phyloP scores from a whole-genome alignment of 1,140 invertebrate species.

The Zophobas morio region DNA sequence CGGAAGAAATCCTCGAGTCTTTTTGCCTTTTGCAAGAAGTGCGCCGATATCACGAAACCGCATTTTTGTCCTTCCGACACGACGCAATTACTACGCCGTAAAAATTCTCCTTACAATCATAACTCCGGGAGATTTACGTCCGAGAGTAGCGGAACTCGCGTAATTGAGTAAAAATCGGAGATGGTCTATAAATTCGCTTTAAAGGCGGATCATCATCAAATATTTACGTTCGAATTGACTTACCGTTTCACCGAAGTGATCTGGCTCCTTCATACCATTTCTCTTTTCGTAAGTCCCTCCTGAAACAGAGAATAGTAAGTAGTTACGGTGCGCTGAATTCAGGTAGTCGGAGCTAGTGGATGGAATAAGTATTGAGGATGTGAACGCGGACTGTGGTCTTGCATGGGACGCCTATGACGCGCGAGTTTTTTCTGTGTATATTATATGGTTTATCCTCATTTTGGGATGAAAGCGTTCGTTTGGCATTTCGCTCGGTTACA shows the following conservation, averaged over 20 bases:
- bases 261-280: constrained; percentile 81
- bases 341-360: no score
- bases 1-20: constrained; percentile 1
- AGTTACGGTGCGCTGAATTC: no score
- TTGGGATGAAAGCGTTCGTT: no score
- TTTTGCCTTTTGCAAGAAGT: neutral
- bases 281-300: constrained; percentile 76
- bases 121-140: neutral
- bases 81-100: neutral
- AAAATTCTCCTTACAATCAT: neutral
- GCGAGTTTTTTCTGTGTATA: no score
- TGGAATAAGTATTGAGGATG: no score
- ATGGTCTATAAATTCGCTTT: neutral
- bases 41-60: neutral
- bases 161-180: constrained; percentile 1
- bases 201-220: constrained; percentile 7
- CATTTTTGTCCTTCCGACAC: neutral
- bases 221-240: constrained; percentile 52
- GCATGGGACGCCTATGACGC: no score
- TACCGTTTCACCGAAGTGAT: constrained; percentile 76
- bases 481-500: no score
- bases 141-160: neutral
- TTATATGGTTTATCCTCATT: no score
- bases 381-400: no score
- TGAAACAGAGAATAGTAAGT: constrained; percentile 66